Evolutionary conservation across 2,797 vertebrate species (phyloP), one percentile per base, ranked within the genome.

Genomic region (Cuculus canorus): DNA sequence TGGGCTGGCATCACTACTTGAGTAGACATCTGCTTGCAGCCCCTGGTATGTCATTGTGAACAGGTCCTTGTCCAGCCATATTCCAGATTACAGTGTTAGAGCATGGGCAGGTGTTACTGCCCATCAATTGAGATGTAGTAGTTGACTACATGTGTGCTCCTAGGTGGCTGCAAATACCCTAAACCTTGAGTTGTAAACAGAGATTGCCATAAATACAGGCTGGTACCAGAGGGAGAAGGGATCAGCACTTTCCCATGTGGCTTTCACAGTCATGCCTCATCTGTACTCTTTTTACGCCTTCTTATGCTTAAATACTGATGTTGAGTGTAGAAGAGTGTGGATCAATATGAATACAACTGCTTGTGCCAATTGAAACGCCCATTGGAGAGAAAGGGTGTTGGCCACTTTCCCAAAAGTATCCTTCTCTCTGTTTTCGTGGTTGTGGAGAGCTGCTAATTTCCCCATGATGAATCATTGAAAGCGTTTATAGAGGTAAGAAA

Each of bases 361-460:
- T 92, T 41, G 23, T 92, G 88, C 81, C 86, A 85, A 77, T 77
- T 92, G 68, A 77, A 90, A 71, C 23, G 66, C 68, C 43, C 61
- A 24, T 21, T 85, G 78, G 88, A 82, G 83, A 87, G 73, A 83
- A 76, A 78, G 66, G 27, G 17, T 79, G 47, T 35, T 92, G 93
- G 71, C 10, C 9, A 11, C 39, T 89, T 64, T 92, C 83, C 92
- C 79, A 41, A 68, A 92, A 90, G 71, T 88, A 73, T 60, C 81
- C 53, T 81, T 50, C 83, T 85, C 76, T 94, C 68, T 63, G 37
- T 91, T 92, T 95, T 84, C 68, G 12, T 47, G 68, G 27, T 60
- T 79, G 64, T 77, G 61, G 68, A 68, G 82, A 59, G 71, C 35
- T 93, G 84, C 37, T 95, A 70, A 90, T 91, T 90, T 96, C 82